Conservation (phyloP, 2,888 invertebrate species). For the Coleophora deauratella region DNA sequence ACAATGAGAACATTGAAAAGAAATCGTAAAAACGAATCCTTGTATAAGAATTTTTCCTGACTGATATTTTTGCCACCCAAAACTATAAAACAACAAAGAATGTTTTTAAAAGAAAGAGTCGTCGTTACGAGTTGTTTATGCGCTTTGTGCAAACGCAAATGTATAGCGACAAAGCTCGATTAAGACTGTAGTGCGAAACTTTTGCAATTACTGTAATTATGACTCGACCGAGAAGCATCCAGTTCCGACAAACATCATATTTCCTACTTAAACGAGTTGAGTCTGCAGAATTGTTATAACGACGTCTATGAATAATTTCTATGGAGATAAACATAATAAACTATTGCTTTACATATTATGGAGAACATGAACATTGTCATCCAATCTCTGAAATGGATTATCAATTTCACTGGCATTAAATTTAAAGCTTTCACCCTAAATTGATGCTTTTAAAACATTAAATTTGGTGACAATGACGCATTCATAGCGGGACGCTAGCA, state of each 20-base stretch:
- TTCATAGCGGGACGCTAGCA: conserved; percentile 35
- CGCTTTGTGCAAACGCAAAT: conserved; percentile 53
- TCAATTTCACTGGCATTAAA: conserved; percentile 11
- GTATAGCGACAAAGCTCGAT: conserved; percentile 50
- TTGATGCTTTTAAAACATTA: conserved; percentile 63
- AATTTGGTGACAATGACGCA: conserved; percentile 59
- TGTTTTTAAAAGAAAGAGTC: conserved; percentile 18
- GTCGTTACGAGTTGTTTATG: conserved; percentile 45
- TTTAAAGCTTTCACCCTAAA: conserved; percentile 50
- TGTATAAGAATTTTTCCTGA: conserved; percentile 41
- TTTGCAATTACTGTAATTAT: conserved; percentile 69
- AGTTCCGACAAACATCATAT: conserved; percentile 51
- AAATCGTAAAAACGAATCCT: conserved; percentile 27
- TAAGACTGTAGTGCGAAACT: conserved; percentile 56
- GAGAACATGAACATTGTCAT: conserved; percentile 18
- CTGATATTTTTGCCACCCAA: conserved; percentile 20
- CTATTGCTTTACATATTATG: neutral
- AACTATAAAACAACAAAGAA: conserved; percentile 23
- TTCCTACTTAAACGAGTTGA: conserved; percentile 58
- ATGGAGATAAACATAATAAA: conserved; percentile 17
- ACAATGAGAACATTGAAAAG: conserved; percentile 35
- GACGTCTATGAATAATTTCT: conserved; percentile 38
- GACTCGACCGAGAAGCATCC: conserved; percentile 55
- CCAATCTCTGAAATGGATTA: conserved; percentile 27
- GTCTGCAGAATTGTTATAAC: conserved; percentile 53